These are phyloP conservation scores for Sula dactylatra DNA, from an alignment of 2,113 vertebrate genomes.

Conservation along the genomic window DNA sequence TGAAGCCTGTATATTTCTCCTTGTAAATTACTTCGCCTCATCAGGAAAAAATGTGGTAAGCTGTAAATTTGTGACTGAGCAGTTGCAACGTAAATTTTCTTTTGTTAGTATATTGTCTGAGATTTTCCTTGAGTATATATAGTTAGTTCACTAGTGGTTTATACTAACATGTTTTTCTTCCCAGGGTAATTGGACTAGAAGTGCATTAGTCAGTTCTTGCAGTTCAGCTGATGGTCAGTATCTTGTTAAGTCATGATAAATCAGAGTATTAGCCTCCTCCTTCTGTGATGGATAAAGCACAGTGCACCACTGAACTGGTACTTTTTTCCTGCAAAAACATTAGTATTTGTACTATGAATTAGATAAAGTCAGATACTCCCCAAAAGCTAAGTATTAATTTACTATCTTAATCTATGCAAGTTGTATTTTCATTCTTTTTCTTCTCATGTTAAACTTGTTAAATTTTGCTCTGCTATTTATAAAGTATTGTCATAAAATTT, in stretches of 20 bases:
- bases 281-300: background rate
- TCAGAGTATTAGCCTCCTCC: background rate
- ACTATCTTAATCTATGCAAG: background rate
- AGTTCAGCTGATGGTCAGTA: background rate
- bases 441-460: background rate
- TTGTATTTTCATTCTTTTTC: background rate
- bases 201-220: background rate
- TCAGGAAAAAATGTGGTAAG: background rate
- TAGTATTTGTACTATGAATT: background rate
- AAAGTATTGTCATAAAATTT: background rate
- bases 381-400: background rate
- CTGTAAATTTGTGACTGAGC: background rate
- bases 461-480: background rate
- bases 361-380: background rate
- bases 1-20: background rate
- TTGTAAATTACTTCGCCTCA: background rate
- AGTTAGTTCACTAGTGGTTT: background rate
- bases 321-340: background rate
- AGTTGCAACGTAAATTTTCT: background rate
- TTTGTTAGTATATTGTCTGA: background rate
- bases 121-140: background rate
- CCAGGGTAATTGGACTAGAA: background rate
- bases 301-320: background rate
- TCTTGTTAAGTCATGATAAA: background rate
- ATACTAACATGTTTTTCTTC: background rate